phyloP scores from a whole-genome alignment of 2,113 vertebrate species.

The Macroglossus sobrinus region DNA sequence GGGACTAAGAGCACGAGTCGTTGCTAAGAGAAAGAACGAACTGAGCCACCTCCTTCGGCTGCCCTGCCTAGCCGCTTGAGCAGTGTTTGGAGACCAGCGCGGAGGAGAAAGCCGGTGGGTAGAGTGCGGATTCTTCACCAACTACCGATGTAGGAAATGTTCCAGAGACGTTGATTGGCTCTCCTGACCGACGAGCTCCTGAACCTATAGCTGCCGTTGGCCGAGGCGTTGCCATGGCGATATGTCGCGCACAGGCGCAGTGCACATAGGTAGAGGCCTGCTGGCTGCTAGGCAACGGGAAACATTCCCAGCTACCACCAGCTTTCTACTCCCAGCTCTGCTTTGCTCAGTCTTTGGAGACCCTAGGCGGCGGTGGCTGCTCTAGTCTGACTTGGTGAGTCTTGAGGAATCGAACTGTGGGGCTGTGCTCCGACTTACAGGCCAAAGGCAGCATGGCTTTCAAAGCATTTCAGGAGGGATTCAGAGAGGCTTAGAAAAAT shows the following conservation, averaged over 20 bases:
- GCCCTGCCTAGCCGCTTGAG: accelerated
- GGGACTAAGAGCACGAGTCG: accelerated
- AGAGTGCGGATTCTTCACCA: not conserved
- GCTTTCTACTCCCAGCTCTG: not conserved
- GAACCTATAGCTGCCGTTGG: not conserved
- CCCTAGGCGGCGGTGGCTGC: not conserved
- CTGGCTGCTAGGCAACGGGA: conserved; percentile 65
- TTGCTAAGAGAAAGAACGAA: not conserved
- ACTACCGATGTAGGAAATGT: not conserved
- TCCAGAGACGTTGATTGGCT: not conserved
- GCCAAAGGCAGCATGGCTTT: not conserved
- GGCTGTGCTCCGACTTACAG: not conserved
- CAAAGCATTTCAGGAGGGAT: not conserved
- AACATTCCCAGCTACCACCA: not conserved
- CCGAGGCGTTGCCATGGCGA: not conserved
- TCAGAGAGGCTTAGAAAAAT: not conserved
- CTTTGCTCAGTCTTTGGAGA: not conserved
- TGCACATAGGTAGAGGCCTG: accelerated
- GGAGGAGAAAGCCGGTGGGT: too few relatives aligned
- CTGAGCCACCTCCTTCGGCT: accelerated
- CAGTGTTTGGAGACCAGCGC: accelerated
- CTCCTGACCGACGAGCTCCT: not conserved
- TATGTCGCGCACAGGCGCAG: not conserved
- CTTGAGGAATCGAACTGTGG: not conserved
- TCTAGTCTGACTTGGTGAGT: conserved; percentile 42